These are phyloP conservation scores for Bathynomus jamesi DNA, from an alignment of 1,140 invertebrate genomes.

Conservation along the genomic window DNA sequence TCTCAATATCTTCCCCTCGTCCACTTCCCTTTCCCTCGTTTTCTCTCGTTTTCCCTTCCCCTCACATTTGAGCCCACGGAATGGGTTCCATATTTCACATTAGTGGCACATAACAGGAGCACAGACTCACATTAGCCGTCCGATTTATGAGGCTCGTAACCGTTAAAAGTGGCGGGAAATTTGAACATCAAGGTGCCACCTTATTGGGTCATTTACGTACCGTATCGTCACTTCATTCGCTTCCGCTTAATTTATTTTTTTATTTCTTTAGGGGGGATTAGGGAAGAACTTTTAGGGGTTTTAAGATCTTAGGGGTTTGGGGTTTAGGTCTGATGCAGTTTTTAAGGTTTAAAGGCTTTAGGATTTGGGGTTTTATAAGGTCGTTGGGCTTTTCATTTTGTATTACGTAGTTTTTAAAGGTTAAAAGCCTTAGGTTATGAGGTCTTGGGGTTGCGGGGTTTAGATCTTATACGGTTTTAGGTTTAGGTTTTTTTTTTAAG, in stretches of 20 bases:
- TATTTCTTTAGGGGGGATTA: neutral
- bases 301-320: too few relatives aligned
- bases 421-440: too few relatives aligned
- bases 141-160: conserved; percentile 38
- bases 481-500: too few relatives aligned
- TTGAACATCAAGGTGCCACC: conserved; percentile 38
- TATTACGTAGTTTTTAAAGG: too few relatives aligned
- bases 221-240: neutral
- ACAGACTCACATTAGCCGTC: conserved; percentile 36
- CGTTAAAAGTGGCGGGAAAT: conserved; percentile 39
- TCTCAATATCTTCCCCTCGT: neutral
- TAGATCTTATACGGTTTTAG: too few relatives aligned
- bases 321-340: too few relatives aligned
- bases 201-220: conserved; percentile 31
- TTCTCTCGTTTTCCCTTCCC: neutral
- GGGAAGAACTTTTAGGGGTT: neutral
- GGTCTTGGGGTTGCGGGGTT: too few relatives aligned
- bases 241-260: neutral
- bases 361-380: too few relatives aligned
- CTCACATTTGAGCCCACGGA: conserved; percentile 1
- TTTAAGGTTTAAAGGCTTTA: too few relatives aligned
- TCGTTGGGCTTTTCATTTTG: too few relatives aligned
- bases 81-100: conserved; percentile 37
- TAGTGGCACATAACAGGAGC: conserved; percentile 38
- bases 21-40: neutral